phyloP scores from a whole-genome alignment of 2,888 invertebrate species.

The Abscondita cerata region DNA sequence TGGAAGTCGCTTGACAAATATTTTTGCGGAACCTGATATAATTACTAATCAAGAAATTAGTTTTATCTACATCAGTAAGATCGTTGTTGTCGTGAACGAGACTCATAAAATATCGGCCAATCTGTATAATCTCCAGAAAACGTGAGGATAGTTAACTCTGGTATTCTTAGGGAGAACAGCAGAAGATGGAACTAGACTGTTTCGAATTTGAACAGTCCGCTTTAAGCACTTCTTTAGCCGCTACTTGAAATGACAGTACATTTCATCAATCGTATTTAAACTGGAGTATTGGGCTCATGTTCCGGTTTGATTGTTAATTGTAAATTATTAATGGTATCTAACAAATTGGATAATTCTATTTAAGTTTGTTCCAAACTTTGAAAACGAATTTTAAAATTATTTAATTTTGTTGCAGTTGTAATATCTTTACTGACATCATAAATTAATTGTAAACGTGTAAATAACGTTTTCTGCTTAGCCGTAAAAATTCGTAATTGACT shows the following conservation, averaged over 20 bases:
- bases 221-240: not conserved
- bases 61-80: not conserved
- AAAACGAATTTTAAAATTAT: no score
- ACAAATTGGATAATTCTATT: not conserved
- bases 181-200: no score
- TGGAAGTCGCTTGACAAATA: conserved; percentile 10
- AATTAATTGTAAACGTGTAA: no score
- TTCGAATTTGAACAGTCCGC: not conserved
- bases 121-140: conserved; percentile 5
- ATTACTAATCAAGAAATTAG: not conserved
- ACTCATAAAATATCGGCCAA: conserved; percentile 10
- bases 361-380: not conserved
- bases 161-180: not conserved
- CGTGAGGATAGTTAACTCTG: not conserved
- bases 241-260: not conserved
- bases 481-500: no score
- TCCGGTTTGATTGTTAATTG: not conserved
- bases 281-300: not conserved
- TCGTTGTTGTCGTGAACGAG: conserved; percentile 4
- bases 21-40: not conserved
- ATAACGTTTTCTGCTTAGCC: no score
- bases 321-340: not conserved
- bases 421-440: no score
- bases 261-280: not conserved
- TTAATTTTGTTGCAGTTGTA: no score